These are phyloP conservation scores for Henricia sp. DNA, from an alignment of 53 echinoderm and acorn worm genomes.

Conservation along the genomic window DNA sequence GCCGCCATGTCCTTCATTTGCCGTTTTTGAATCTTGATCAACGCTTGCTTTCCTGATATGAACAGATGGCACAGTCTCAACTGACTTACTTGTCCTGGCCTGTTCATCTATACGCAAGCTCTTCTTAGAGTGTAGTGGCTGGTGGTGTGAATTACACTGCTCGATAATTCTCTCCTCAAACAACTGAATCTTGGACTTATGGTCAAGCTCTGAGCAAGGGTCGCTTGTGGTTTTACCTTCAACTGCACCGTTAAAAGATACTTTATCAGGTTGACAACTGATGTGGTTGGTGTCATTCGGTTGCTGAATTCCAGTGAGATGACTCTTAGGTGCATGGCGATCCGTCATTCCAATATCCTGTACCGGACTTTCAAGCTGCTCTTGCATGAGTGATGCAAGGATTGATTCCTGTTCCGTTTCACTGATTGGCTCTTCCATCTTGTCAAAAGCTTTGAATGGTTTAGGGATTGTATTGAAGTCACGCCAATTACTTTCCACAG, in stretches of 20 bases:
- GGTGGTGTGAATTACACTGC: constrained; percentile 10
- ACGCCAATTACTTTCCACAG: neutral
- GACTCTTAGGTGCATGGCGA: neutral
- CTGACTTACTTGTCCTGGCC: neutral
- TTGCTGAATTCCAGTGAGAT: neutral
- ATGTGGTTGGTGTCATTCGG: neutral
- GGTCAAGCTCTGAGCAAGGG: constrained; percentile 41
- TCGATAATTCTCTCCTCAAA: constrained; percentile 45
- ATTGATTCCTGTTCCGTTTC: constrained; percentile 38
- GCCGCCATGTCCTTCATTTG: constrained; percentile 17
- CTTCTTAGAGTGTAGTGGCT: neutral
- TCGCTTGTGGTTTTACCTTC: neutral
- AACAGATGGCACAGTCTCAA: constrained; percentile 20
- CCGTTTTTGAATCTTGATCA: neutral
- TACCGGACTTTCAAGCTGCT: constrained; percentile 12
- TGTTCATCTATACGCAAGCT: neutral
- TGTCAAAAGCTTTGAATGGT: constrained; percentile 11
- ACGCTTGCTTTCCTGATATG: constrained; percentile 53
- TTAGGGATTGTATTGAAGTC: constrained; percentile 39
- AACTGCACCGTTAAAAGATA: neutral
- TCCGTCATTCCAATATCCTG: constrained; percentile 2
- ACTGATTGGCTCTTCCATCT: neutral
- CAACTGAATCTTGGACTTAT: constrained; percentile 48
- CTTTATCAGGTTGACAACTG: neutral
- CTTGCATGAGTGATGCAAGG: constrained; percentile 19